Evolutionary conservation across 2,113 vertebrate species (phyloP), one percentile per base, ranked within the genome.

Genomic region (Chloroceryle aenea): DNA sequence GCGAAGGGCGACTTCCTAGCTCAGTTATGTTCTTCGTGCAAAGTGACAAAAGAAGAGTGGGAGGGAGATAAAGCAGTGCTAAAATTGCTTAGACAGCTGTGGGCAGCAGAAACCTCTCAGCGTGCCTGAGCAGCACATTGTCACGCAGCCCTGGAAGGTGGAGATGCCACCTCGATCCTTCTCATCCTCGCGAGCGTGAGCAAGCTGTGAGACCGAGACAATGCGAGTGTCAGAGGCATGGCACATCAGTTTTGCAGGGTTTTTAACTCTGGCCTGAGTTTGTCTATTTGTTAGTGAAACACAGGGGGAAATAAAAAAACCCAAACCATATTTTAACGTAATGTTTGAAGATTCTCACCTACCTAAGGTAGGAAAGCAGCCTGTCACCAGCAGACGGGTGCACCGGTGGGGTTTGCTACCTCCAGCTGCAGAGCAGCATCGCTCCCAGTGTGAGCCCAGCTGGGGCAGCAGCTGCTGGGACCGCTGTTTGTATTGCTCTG

Each of bases 221-320:
- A 14, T 20, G 48, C 0, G 4, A 6, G 26, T 10, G 36, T 9
- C 29, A 40, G 32, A 22, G 56, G 34, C 52, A 14, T 0, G 1
- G n/a, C n/a, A n/a, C 8, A 29, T 40, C 55, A 27, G 0, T 42
- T 42, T 36, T 42, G 26, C 0, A 0, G 43, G 13, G 26, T 12
- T 76, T 82, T 53, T 45, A 77, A 66, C n/a, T 16, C n/a, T 58
- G 84, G 26, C 8, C 36, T n/a, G 58, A 40, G 36, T 34, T 45
- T 77, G 48, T 25, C 5, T 40, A 27, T 43, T 38, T 76, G 48
- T 12, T n/a, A 71, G 15, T 72, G 48, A 77, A 76, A 76, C 23
- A 83, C 42, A 38, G 36, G 11, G 4, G 14, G 4, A 3, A 6
- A 14, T 11, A 26, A 26, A 14, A 40, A 10, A 30, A 12, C 13